Base-by-base conservation (phyloP, 2,113 vertebrate genomes). In the Aptenodytes patagonicus region DNA sequence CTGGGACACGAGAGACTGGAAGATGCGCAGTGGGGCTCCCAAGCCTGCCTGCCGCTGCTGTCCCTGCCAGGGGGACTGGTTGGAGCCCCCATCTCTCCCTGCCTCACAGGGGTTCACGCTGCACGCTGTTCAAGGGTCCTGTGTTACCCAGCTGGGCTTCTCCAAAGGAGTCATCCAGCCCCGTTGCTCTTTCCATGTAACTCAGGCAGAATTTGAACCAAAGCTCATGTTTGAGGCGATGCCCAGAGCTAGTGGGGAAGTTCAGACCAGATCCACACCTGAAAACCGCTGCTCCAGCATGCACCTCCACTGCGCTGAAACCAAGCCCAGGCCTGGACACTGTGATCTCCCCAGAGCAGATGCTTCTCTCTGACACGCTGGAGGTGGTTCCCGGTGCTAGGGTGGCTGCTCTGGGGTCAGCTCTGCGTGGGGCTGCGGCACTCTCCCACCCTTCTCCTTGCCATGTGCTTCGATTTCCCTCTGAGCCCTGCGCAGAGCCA, bases 401-500 rank as follows among this genome's bases (percentile, higher is more conserved):
- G 3, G 8, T 24, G 28, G 16, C 36, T 85, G 81, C 34, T 46
- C 49, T 24, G 61, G 26, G 36, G 11, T 57, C 61, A 58, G 32
- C 28, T 90, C 42, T 46, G 38, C 0, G 1, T 0, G 1, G 24
- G 38, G 49, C 42, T 69, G n/a, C 0, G 2, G 24, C 46, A 47
- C 16, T n/a, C 10, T 54, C 44, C 44, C 18, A 42, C 51, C 3
- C 26, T 72, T n/a, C 42, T 62, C 65, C 46, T 72, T 49, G 26
- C 31, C n/a, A 7, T 5, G 2, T 46, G 24, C 32, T 58, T 64
- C 7, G 2, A 24, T 68, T 51, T 73, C 64, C 51, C 52, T 34
- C 21, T 0, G 0, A 65, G 40, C 36, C 26, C n/a, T 31, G 19
- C 0, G 1, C 38, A 22, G 34, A 52, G 29, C 26, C 40, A 9